phyloP scores from a whole-genome alignment of 1,140 invertebrate genomes.

The Doryteuthis pealeii region DNA sequence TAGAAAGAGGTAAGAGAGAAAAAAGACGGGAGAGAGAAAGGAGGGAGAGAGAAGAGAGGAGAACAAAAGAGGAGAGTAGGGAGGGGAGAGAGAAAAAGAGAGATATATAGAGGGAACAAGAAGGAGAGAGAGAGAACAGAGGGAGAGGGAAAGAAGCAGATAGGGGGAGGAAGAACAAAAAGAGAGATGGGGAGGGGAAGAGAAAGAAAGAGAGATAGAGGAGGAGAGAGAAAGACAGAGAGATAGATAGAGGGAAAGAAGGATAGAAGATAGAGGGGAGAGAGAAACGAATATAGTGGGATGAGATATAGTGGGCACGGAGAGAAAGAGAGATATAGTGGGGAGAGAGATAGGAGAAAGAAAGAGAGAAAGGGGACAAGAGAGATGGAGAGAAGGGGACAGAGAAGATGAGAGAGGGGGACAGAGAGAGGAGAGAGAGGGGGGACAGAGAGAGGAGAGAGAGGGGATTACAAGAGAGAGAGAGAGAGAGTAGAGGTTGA shows the following conservation, averaged over 20 bases:
- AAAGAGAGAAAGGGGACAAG: too few species aligned
- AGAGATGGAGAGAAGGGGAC: too few species aligned
- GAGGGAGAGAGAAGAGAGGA: not conserved
- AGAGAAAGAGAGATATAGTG: too few species aligned
- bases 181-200: not conserved
- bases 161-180: not conserved
- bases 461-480: too few species aligned
- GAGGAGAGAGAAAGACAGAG: not conserved
- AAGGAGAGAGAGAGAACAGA: not conserved
- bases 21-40: not conserved
- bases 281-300: not conserved
- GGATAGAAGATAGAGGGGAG: not conserved
- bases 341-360: too few species aligned
- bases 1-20: not conserved
- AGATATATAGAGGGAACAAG: not conserved
- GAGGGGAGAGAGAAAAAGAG: not conserved
- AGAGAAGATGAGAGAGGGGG: too few species aligned
- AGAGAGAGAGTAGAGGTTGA: too few species aligned
- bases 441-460: too few species aligned
- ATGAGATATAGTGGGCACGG: too few species aligned
- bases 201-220: not conserved
- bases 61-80: not conserved
- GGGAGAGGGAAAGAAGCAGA: not conserved
- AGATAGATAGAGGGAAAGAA: not conserved
- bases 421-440: too few species aligned